Conservation (phyloP, 2,797 vertebrate genomes). For the Phylloscopus collybita region DNA sequence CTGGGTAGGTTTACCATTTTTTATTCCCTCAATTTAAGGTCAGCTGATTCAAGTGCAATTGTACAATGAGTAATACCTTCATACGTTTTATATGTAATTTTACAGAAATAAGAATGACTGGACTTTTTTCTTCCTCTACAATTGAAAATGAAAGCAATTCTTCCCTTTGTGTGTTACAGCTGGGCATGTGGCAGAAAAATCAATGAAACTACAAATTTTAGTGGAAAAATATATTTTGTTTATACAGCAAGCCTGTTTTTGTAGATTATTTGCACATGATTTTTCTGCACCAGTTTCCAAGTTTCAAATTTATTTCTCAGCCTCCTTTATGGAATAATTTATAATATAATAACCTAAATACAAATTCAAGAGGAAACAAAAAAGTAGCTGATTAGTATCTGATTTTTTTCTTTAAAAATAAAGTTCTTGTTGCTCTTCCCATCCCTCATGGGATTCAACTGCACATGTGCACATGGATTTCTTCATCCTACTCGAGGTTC, state of each 20-base stretch:
- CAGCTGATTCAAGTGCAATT: neutral
- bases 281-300: neutral
- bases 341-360: neutral
- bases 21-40: neutral
- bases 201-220: neutral
- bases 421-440: neutral
- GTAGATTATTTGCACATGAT: neutral
- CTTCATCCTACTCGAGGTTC: neutral
- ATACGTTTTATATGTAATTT: neutral
- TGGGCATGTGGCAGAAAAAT: neutral
- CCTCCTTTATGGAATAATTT: neutral
- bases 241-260: neutral
- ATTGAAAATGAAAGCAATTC: neutral
- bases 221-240: neutral
- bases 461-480: neutral
- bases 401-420: neutral
- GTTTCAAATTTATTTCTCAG: neutral
- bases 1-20: neutral
- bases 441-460: neutral
- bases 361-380: neutral
- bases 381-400: neutral
- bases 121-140: neutral
- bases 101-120: neutral
- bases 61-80: neutral
- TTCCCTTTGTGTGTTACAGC: neutral